Evolutionary conservation across 2,888 invertebrate species (phyloP).

Genomic region (Xylota segnis): DNA sequence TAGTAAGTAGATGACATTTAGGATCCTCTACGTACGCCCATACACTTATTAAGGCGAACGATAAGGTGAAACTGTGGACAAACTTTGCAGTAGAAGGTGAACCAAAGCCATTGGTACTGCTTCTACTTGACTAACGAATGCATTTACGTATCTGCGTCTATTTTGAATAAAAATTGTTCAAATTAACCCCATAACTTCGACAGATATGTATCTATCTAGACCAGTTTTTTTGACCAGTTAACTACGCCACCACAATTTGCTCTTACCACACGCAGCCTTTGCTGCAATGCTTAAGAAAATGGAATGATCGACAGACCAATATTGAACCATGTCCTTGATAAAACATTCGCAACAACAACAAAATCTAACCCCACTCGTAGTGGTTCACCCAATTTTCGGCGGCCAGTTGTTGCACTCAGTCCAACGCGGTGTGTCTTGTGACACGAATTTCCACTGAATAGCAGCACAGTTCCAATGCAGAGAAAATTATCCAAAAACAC

Average conservation of each 20-base stretch:
- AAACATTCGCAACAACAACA: constrained; percentile 28
- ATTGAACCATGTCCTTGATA: constrained; percentile 62
- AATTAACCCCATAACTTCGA: not conserved
- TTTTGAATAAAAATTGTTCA: not conserved
- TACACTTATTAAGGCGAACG: no score
- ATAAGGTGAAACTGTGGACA: no score
- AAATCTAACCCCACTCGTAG: not conserved
- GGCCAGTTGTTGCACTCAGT: not conserved
- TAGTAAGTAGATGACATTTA: no score
- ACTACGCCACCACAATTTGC: not conserved
- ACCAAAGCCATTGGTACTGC: no score
- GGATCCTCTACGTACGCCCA: no score
- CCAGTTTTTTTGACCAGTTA: not conserved
- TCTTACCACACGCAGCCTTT: not conserved
- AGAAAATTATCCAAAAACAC: constrained; percentile 12
- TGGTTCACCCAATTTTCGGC: not conserved
- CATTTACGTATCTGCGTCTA: not conserved
- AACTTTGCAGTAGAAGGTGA: no score
- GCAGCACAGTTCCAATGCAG: not conserved
- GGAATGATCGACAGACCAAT: constrained; percentile 35
- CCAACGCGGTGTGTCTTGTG: constrained; percentile 25
- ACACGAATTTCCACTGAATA: constrained; percentile 42
- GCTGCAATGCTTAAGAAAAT: not conserved
- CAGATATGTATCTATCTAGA: not conserved
- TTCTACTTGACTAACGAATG: no score